Percentiles rank a stretch among this genome's conserved stretches.
Evolutionary conservation across 2,797 vertebrate genomes (phyloP).

Genomic region (Antennarius maculatus): DNA sequence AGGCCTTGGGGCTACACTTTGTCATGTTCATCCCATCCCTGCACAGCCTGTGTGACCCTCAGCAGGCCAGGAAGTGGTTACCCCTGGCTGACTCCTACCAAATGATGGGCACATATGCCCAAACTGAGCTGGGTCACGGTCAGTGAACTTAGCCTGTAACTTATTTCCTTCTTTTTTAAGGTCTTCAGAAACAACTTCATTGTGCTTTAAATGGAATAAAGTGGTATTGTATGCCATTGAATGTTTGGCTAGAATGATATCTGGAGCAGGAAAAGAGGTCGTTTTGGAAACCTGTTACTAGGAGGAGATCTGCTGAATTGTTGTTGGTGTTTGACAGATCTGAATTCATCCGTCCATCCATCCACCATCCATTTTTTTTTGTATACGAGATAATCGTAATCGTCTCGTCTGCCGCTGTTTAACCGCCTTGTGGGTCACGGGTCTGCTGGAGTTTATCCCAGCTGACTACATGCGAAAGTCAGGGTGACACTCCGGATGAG

Average conservation of each 20-base stretch:
- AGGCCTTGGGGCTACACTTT: conserved; percentile 87
- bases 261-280: not conserved
- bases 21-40: conserved; percentile 92
- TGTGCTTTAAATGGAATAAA: not conserved
- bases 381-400: too few species aligned
- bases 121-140: conserved; percentile 98
- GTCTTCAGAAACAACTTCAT: not conserved
- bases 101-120: conserved; percentile 93
- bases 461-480: too few species aligned
- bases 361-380: too few species aligned
- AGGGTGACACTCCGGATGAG: too few species aligned
- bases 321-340: conserved; percentile 79
- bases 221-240: not conserved
- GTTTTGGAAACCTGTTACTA: not conserved
- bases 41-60: conserved; percentile 84
- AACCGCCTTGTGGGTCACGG: too few species aligned
- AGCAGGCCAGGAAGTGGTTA: conserved; percentile 92
- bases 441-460: too few species aligned
- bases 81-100: conserved; percentile 77
- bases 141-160: conserved; percentile 76
- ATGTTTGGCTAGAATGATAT: not conserved
- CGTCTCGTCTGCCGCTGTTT: too few species aligned
- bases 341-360: too few species aligned
- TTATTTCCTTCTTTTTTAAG: not conserved
- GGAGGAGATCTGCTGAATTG: conserved; percentile 16